A percentile compares a stretch with the other conserved stretches of the same genome.
These are phyloP conservation scores for Phylloscopus trochiloides DNA, from an alignment of 2,113 vertebrate genomes.

Conservation along the genomic window DNA sequence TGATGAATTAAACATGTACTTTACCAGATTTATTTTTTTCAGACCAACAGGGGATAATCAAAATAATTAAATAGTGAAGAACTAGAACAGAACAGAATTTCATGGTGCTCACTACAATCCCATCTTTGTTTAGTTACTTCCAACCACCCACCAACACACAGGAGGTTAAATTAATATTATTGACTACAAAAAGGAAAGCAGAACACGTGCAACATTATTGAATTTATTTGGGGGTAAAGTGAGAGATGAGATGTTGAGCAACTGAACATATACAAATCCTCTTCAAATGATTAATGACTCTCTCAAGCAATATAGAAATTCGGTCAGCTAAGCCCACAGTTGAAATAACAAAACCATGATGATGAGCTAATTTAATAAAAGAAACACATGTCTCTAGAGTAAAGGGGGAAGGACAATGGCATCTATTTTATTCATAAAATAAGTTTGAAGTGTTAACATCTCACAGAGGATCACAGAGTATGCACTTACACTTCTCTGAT, in stretches of 20 bases:
- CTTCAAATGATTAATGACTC: constrained; percentile 30
- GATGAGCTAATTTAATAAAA: constrained; percentile 34
- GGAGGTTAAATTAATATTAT: constrained; percentile 37
- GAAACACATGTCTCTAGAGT: neutral
- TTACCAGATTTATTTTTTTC: neutral
- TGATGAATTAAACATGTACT: constrained; percentile 1
- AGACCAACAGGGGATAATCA: neutral
- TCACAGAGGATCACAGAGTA: neutral
- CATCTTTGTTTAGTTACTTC: constrained; percentile 1
- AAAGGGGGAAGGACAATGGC: neutral
- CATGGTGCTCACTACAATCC: neutral
- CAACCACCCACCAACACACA: neutral
- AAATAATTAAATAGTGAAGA: constrained; percentile 43
- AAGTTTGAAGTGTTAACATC: neutral
- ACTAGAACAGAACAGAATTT: constrained; percentile 1
- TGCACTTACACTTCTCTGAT: neutral
- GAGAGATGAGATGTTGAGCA: constrained; percentile 33
- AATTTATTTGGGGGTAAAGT: constrained; percentile 43
- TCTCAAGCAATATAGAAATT: constrained; percentile 24
- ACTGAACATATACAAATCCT: neutral
- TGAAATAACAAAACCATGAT: constrained; percentile 27
- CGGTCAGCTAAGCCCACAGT: neutral
- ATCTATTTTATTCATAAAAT: neutral
- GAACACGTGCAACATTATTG: neutral
- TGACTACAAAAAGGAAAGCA: constrained; percentile 17